phyloP scores from a whole-genome alignment of 2,113 vertebrate species.

The Charadrius vociferus region DNA sequence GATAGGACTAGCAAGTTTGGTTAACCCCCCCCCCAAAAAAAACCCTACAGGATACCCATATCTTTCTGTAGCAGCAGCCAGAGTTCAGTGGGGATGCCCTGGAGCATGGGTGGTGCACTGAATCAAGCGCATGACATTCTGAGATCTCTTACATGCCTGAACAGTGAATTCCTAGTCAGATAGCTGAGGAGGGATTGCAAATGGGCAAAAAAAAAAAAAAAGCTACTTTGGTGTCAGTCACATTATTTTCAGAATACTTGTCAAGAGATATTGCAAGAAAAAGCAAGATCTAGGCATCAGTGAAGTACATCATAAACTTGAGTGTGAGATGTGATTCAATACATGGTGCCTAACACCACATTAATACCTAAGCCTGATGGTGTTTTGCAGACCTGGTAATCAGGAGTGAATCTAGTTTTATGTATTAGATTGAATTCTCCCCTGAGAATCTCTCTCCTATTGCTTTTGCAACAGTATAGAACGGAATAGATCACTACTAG shows the following conservation, averaged over 20 bases:
- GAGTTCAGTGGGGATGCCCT: neutral
- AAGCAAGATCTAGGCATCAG: neutral
- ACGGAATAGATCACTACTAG: neutral
- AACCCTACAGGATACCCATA: rapidly evolving
- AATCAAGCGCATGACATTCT: neutral
- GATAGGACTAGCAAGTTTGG: neutral
- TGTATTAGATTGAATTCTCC: neutral
- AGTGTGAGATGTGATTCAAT: neutral
- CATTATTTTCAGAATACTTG: neutral
- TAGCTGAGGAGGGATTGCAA: neutral
- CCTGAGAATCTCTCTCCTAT: neutral
- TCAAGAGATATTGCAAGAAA: neutral
- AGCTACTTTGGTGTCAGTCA: neutral
- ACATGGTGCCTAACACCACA: neutral
- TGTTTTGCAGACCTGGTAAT: neutral
- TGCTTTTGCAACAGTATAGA: neutral
- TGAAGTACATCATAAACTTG: neutral
- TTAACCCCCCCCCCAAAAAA: neutral
- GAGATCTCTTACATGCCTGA: neutral
- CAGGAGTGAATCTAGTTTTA: neutral
- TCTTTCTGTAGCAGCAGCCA: neutral
- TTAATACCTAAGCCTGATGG: neutral
- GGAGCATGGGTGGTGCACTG: neutral
- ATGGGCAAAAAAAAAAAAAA: neutral
- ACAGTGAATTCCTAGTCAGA: neutral